Conservation (phyloP, 1,140 invertebrate genomes). For the Ips nitidus region DNA sequence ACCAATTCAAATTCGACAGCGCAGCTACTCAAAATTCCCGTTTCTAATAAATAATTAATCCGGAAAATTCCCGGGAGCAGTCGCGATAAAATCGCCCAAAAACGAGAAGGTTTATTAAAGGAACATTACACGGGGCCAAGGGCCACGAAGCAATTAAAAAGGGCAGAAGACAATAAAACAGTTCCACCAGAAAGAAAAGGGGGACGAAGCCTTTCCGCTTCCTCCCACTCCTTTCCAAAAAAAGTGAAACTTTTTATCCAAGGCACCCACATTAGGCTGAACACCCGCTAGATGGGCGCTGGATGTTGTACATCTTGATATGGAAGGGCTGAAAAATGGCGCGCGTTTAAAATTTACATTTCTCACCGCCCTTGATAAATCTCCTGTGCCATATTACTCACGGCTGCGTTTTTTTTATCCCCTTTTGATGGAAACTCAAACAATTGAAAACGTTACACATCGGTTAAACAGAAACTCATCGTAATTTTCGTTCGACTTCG, state of each 20-base stretch:
- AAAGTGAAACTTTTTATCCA: too few species aligned
- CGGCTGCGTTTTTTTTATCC: too few species aligned
- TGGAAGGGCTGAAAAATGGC: slow-evolving; percentile 25
- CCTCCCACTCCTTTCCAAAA: too few species aligned
- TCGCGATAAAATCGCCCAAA: slow-evolving; percentile 7
- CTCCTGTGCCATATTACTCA: slow-evolving; percentile 7
- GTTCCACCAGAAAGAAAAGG: background rate
- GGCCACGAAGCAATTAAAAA: slow-evolving; percentile 2
- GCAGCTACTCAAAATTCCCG: background rate
- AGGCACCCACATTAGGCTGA: slow-evolving; percentile 9
- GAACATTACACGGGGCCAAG: background rate
- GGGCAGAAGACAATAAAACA: slow-evolving; percentile 6
- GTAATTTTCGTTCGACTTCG: too few species aligned
- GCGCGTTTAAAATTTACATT: slow-evolving; percentile 34
- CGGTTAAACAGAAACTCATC: too few species aligned
- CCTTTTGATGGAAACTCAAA: too few species aligned
- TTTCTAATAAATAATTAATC: slow-evolving; percentile 16
- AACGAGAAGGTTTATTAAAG: background rate
- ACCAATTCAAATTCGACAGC: slow-evolving; percentile 11
- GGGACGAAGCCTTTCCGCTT: background rate
- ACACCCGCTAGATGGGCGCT: slow-evolving; percentile 6
- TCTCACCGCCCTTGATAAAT: slow-evolving; percentile 25
- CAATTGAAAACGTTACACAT: too few species aligned
- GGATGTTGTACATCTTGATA: slow-evolving; percentile 31
- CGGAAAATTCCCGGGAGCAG: slow-evolving; percentile 4